Percentiles rank a stretch among this genome's conserved stretches.
Evolutionary conservation across 2,113 vertebrate genomes (phyloP).

Genomic region (Macquaria ambigua): DNA sequence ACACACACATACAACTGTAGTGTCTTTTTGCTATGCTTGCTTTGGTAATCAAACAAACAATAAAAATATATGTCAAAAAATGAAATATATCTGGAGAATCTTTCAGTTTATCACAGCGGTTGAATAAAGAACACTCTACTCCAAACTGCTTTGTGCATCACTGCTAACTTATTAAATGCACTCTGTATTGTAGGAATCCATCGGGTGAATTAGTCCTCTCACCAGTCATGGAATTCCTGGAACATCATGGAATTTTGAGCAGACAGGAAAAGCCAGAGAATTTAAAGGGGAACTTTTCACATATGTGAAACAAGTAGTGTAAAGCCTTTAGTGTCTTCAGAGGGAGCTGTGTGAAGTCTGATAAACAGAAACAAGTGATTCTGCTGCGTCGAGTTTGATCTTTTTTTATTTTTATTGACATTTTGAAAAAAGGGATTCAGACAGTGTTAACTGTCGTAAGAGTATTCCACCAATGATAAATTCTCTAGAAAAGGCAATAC

Average conservation of each 20-base stretch:
- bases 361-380: not conserved
- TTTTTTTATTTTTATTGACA: too few relatives aligned
- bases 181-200: too few relatives aligned
- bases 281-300: too few relatives aligned
- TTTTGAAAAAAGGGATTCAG: not conserved
- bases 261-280: too few relatives aligned
- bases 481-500: not conserved
- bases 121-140: not conserved
- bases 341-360: not conserved
- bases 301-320: too few relatives aligned
- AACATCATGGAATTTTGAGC: too few relatives aligned
- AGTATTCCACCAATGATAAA: too few relatives aligned
- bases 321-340: too few relatives aligned
- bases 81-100: not conserved
- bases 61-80: not conserved
- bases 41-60: too few relatives aligned
- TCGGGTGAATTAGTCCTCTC: too few relatives aligned
- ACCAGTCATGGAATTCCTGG: too few relatives aligned
- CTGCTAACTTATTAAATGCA: not conserved
- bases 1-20: not conserved
- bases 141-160: not conserved
- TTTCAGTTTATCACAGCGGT: not conserved
- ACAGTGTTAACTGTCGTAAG: not conserved
- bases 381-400: too few relatives aligned
- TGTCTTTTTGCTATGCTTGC: not conserved